Conservation (phyloP, 2,888 invertebrate genomes). For the Chrysina gloriosa region DNA sequence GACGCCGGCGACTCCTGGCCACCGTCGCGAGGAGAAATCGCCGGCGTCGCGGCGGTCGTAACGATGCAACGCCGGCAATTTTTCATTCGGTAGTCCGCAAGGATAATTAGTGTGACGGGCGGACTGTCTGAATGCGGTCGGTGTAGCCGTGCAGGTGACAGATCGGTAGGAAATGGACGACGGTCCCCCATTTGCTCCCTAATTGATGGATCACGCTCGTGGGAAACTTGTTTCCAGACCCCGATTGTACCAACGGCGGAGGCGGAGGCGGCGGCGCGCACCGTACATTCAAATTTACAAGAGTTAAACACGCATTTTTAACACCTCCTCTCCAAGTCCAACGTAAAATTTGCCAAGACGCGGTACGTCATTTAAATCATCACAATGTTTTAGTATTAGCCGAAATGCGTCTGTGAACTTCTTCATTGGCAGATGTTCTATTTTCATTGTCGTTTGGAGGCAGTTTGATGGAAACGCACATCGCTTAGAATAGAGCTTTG, state of each 20-base stretch:
- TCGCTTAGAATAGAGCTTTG: too few relatives aligned
- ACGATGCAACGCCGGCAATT: constrained; percentile 30
- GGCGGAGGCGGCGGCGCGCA: not conserved
- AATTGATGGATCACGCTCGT: constrained; percentile 61
- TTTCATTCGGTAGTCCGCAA: constrained; percentile 38
- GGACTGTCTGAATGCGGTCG: constrained; percentile 56
- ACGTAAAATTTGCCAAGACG: not conserved
- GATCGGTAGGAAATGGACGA: constrained; percentile 57
- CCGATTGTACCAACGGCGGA: not conserved
- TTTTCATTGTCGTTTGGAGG: too few relatives aligned
- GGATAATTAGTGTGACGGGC: constrained; percentile 50
- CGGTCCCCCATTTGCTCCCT: constrained; percentile 51
- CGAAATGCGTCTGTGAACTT: too few relatives aligned
- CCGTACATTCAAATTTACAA: constrained; percentile 41
- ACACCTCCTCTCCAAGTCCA: not conserved
- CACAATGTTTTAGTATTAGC: too few relatives aligned
- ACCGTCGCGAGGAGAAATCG: not conserved
- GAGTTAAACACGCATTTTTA: constrained; percentile 32
- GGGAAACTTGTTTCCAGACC: constrained; percentile 47
- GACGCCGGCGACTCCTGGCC: constrained; percentile 23
- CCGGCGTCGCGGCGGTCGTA: not conserved
- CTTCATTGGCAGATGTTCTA: too few relatives aligned
- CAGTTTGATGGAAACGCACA: too few relatives aligned
- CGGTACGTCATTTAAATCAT: too few relatives aligned
- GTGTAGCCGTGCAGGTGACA: constrained; percentile 60